Percentiles rank a stretch among this genome's conserved stretches.
These are phyloP conservation scores for Strongylocentrotus purpuratus DNA, from an alignment of 35 echinoderm and acorn worm genomes.

Conservation along the genomic window DNA sequence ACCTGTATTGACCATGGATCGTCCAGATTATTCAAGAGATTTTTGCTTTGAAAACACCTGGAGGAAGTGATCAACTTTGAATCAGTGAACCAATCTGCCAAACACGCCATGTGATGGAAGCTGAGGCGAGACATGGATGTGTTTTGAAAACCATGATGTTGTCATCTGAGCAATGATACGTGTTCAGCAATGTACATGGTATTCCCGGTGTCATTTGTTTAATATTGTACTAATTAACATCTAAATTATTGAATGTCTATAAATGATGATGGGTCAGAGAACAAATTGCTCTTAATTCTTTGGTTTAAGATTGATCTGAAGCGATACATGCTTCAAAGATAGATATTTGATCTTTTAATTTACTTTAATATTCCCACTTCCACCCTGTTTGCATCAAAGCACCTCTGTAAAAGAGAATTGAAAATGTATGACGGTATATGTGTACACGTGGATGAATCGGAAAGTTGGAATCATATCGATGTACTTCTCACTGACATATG, in stretches of 20 bases:
- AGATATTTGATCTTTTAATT: background rate
- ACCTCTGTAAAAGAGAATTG: background rate
- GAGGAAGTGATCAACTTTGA: background rate
- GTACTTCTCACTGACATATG: background rate
- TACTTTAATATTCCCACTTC: background rate
- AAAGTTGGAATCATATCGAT: background rate
- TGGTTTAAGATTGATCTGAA: background rate
- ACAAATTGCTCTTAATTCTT: background rate
- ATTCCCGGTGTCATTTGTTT: background rate
- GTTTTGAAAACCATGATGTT: background rate
- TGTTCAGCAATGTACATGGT: background rate
- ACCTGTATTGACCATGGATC: background rate
- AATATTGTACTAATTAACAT: background rate
- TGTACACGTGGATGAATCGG: background rate
- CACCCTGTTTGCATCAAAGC: background rate
- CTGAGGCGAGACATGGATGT: background rate
- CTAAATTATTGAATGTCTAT: background rate
- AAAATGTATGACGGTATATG: background rate
- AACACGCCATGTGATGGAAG: background rate
- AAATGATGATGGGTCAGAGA: background rate
- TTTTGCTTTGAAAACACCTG: background rate
- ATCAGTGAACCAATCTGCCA: background rate
- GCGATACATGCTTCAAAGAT: too few species aligned
- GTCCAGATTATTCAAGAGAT: too few species aligned
- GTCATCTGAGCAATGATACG: background rate